Conservation (phyloP, 2,113 vertebrate genomes). For the Lepidothrix coronata region DNA sequence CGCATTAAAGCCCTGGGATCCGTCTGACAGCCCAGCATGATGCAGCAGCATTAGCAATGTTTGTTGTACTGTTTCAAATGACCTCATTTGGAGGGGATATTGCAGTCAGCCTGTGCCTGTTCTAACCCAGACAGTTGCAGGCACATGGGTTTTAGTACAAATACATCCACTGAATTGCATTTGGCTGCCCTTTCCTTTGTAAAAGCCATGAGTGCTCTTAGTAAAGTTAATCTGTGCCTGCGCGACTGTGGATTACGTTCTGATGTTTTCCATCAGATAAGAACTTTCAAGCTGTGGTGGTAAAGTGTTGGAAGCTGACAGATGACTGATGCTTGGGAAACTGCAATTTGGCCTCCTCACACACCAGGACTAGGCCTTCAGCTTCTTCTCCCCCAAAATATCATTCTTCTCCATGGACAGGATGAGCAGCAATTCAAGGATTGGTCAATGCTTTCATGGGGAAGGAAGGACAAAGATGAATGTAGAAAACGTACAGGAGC, state of each 20-base stretch:
- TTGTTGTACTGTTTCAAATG: not conserved
- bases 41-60: slow-evolving; percentile 22
- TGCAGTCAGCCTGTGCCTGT: not conserved
- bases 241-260: accelerated
- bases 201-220: not conserved
- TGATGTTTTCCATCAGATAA: not conserved
- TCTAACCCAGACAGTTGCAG: slow-evolving; percentile 32
- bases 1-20: slow-evolving; percentile 9
- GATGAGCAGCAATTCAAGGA: not conserved
- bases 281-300: not conserved
- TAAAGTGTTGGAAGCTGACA: not conserved
- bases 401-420: not conserved
- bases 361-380: not conserved
- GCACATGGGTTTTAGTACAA: slow-evolving; percentile 16
- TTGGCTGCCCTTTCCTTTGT: not conserved
- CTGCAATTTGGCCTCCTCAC: not conserved
- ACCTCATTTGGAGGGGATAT: slow-evolving; percentile 16
- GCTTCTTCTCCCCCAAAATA: not conserved
- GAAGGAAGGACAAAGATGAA: not conserved
- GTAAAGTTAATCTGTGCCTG: not conserved
- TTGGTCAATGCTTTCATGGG: not conserved
- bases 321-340: not conserved
- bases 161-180: not conserved
- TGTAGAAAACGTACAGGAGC: not conserved
- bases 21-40: slow-evolving; percentile 41